Evolutionary conservation across 2,113 vertebrate species (phyloP).

Genomic region (Dendrocopos noguchii): DNA sequence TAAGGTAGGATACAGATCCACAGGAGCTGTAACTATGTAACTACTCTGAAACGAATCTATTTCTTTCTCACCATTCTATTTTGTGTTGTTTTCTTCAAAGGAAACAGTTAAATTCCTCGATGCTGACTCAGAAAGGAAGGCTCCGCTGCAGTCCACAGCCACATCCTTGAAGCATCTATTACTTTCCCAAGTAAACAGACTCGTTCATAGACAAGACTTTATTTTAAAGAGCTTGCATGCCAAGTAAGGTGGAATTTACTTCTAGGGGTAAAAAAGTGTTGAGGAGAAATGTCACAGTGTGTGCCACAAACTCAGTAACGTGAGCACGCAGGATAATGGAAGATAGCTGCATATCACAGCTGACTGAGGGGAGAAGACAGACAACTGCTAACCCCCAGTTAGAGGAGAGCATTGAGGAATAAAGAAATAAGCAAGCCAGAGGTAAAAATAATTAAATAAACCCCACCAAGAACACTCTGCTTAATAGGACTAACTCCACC

Average conservation of each 20-base stretch:
- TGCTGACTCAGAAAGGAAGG: constrained; percentile 6
- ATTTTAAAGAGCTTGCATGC: neutral
- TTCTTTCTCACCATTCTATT: neutral
- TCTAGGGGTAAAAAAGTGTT: neutral
- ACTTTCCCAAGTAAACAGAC: neutral
- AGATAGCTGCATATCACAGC: neutral
- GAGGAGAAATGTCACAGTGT: neutral
- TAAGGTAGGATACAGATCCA: neutral
- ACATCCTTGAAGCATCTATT: neutral
- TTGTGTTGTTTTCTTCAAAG: neutral
- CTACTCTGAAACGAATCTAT: neutral
- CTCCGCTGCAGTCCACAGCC: neutral
- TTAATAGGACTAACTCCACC: neutral
- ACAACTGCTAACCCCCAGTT: neutral
- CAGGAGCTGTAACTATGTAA: neutral
- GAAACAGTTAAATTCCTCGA: neutral
- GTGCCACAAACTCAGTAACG: neutral
- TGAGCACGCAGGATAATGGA: neutral
- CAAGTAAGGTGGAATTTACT: neutral
- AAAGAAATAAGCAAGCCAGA: neutral
- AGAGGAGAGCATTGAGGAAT: neutral
- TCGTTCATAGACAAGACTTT: neutral
- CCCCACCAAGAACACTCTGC: neutral
- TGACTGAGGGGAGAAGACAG: neutral
- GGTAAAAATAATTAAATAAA: neutral